phyloP scores from a whole-genome alignment of 2,797 vertebrate species.

The Sebastes vulpes region DNA sequence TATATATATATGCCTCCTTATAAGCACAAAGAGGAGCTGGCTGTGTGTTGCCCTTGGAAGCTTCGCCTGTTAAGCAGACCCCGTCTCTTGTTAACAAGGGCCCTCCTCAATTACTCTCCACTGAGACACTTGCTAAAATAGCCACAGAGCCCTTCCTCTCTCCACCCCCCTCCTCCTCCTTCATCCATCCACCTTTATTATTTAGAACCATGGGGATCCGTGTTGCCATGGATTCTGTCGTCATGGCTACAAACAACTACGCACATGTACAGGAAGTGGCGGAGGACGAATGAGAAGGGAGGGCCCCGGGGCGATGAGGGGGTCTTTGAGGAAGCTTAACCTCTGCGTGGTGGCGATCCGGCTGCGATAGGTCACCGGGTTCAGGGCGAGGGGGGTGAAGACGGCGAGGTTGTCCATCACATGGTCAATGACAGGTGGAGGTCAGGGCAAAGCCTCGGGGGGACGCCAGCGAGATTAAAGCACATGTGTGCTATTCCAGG shows the following conservation, averaged over 20 bases:
- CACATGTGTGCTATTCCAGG: neutral
- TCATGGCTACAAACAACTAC: slow-evolving; percentile 84
- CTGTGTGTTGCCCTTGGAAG: neutral
- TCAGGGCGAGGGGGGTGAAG: neutral
- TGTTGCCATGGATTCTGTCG: slow-evolving; percentile 83
- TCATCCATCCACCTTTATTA: slow-evolving; percentile 68
- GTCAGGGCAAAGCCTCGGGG: slow-evolving; percentile 39
- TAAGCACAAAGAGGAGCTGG: neutral
- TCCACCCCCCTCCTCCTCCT: neutral
- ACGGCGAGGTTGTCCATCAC: neutral
- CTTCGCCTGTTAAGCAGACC: slow-evolving; percentile 12
- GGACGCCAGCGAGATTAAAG: slow-evolving; percentile 7
- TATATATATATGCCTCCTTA: neutral
- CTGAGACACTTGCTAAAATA: slow-evolving; percentile 59
- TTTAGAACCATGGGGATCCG: slow-evolving; percentile 73
- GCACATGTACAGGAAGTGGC: slow-evolving; percentile 71
- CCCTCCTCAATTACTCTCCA: slow-evolving; percentile 60
- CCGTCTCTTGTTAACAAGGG: slow-evolving; percentile 47
- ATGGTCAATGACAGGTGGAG: slow-evolving; percentile 45
- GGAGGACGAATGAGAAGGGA: slow-evolving; percentile 22
- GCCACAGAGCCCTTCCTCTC: slow-evolving; percentile 22
- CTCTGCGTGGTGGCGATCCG: slow-evolving; percentile 34
- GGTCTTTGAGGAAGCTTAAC: slow-evolving; percentile 43
- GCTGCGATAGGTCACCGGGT: slow-evolving; percentile 23
- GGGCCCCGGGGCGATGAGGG: neutral